phyloP scores from a whole-genome alignment of 2,888 invertebrate genomes.

The Drosophila fungiperda region DNA sequence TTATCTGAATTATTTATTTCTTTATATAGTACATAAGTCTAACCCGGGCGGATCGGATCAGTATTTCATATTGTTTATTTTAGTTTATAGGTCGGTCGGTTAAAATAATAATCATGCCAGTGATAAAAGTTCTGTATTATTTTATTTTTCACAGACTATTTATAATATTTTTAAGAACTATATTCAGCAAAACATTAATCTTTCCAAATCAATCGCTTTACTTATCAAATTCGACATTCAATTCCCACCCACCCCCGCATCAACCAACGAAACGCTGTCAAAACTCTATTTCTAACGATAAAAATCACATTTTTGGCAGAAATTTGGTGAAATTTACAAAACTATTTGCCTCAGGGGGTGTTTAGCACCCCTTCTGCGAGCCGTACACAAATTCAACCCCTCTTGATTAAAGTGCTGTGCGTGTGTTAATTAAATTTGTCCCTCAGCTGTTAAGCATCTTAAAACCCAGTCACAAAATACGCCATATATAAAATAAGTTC shows the following conservation, averaged over 20 bases:
- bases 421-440: slow-evolving; percentile 57
- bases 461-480: slow-evolving; percentile 35
- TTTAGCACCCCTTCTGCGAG: slow-evolving; percentile 31
- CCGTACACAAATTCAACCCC: slow-evolving; percentile 22
- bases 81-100: too few relatives aligned
- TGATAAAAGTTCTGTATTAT: background rate
- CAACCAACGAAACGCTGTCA: background rate
- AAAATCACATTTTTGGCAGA: slow-evolving; percentile 46
- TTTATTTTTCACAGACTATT: background rate
- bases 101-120: background rate
- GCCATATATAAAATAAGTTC: background rate
- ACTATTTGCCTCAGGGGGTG: slow-evolving; percentile 17
- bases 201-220: background rate
- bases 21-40: too few relatives aligned
- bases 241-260: background rate
- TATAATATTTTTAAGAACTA: background rate
- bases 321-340: slow-evolving; percentile 22
- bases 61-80: too few relatives aligned
- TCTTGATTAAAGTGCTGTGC: background rate
- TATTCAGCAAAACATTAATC: background rate
- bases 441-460: slow-evolving; percentile 51
- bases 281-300: slow-evolving; percentile 40
- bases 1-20: too few relatives aligned
- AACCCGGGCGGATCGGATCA: too few relatives aligned
- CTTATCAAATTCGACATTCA: background rate